phyloP scores from a whole-genome alignment of 2,113 vertebrate genomes.

The Trematomus loennbergii region DNA sequence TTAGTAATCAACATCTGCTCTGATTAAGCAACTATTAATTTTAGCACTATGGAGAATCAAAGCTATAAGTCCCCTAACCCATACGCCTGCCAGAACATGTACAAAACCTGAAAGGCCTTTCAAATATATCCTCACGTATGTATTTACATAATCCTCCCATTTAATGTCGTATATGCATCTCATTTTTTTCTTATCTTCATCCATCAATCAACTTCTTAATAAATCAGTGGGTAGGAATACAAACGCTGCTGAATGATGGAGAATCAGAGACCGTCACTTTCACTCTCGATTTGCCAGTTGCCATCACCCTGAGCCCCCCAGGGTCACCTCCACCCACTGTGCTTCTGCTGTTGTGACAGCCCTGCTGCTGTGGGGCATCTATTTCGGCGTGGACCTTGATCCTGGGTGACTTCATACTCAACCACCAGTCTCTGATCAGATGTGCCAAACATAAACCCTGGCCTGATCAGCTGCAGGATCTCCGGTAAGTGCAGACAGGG shows the following conservation, averaged over 20 bases:
- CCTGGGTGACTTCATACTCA: conserved; percentile 63
- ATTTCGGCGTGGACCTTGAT: conserved; percentile 71
- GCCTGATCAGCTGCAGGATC: conserved; percentile 42
- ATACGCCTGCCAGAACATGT: not conserved
- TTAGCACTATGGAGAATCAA: not conserved
- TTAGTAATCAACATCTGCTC: not conserved
- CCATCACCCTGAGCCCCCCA: conserved; percentile 43
- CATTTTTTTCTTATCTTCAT: too few species aligned
- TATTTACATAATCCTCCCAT: conserved; percentile 3
- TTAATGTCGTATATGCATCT: not conserved
- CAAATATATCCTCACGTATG: not conserved
- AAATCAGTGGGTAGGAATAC: not conserved
- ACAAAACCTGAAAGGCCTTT: not conserved
- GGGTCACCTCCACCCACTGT: conserved; percentile 67
- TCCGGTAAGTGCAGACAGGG: conserved; percentile 16
- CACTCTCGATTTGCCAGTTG: conserved; percentile 31
- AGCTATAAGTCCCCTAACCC: not conserved
- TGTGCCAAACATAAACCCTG: conserved; percentile 54
- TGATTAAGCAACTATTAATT: not conserved
- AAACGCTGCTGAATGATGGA: conserved; percentile 46
- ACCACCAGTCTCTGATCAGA: conserved; percentile 61
- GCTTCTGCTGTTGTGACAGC: conserved; percentile 69
- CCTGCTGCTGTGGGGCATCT: conserved; percentile 65
- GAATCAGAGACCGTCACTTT: conserved; percentile 53
- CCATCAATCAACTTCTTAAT: not conserved